Conservation (phyloP, 2,888 invertebrate genomes). For the Tridacna gigas region DNA sequence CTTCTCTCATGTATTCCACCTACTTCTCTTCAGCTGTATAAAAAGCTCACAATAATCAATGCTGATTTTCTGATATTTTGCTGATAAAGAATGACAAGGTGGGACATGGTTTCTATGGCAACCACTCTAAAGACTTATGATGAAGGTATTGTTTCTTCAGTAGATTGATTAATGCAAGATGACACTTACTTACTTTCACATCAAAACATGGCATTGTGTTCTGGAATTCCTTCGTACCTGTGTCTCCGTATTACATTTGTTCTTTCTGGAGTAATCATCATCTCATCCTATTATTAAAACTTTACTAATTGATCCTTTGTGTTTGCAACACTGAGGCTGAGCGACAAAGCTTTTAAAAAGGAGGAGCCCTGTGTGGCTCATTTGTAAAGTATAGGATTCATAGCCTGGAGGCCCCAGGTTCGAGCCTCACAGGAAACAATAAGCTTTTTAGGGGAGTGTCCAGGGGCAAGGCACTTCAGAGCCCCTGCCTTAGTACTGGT, state of each 20-base stretch:
- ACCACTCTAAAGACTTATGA: neutral
- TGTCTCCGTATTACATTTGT: neutral
- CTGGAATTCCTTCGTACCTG: constrained; percentile 1
- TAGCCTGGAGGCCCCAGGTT: too few relatives aligned
- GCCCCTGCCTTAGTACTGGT: too few relatives aligned
- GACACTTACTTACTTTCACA: constrained; percentile 11
- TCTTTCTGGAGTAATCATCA: too few relatives aligned
- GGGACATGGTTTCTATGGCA: constrained; percentile 5
- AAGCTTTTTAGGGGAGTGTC: too few relatives aligned
- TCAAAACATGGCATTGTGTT: constrained; percentile 2
- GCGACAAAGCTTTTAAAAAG: too few relatives aligned
- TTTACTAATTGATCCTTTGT: too few relatives aligned
- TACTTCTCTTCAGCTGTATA: neutral
- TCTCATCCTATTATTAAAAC: too few relatives aligned
- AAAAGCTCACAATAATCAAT: constrained; percentile 18
- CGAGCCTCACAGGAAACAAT: too few relatives aligned
- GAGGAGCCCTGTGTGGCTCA: too few relatives aligned
- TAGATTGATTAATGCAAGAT: constrained; percentile 14
- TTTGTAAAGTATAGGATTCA: too few relatives aligned
- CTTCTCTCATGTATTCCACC: neutral
- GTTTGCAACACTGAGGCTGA: too few relatives aligned
- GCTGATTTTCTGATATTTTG: constrained; percentile 8
- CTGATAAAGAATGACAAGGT: constrained; percentile 21
- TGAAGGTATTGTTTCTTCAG: neutral
- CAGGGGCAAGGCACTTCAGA: too few relatives aligned